A percentile compares a stretch with the other conserved stretches of the same genome.
Conservation (phyloP, 2,888 invertebrate species). For the Drosophila bunnanda region DNA sequence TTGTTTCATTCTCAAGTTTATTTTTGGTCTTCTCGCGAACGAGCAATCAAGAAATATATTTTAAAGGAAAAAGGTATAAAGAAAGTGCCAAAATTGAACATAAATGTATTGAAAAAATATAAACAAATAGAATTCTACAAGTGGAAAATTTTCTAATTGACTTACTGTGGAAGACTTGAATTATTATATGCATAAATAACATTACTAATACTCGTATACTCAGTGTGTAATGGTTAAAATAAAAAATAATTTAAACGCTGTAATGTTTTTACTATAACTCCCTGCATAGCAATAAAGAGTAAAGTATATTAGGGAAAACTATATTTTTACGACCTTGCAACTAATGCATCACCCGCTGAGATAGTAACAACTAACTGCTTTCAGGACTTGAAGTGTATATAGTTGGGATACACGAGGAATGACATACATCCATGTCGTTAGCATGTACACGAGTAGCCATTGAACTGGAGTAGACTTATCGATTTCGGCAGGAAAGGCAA, state of each 20-base stretch:
- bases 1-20: conserved; percentile 14
- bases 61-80: conserved; percentile 51
- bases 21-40: conserved; percentile 13
- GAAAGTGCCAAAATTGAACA: conserved; percentile 37
- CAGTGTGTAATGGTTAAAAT: not conserved
- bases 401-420: conserved; percentile 18
- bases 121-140: not conserved
- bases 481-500: conserved; percentile 47
- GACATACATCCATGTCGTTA: conserved; percentile 46
- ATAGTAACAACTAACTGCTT: not conserved
- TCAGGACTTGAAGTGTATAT: conserved; percentile 11
- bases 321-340: conserved; percentile 5
- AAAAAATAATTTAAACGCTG: not conserved
- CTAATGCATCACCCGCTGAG: conserved; percentile 24
- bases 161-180: too few relatives aligned
- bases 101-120: not conserved
- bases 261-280: conserved; percentile 6
- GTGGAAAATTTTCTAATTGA: not conserved
- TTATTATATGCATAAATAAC: too few relatives aligned
- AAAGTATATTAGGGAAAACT: not conserved
- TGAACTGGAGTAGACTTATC: conserved; percentile 57
- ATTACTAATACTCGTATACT: too few relatives aligned
- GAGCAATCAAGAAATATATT: conserved; percentile 45
- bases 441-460: conserved; percentile 7
- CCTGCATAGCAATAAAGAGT: not conserved